Evolutionary conservation across 2,113 vertebrate genomes (phyloP).

Genomic region (Melanocharis versteri): DNA sequence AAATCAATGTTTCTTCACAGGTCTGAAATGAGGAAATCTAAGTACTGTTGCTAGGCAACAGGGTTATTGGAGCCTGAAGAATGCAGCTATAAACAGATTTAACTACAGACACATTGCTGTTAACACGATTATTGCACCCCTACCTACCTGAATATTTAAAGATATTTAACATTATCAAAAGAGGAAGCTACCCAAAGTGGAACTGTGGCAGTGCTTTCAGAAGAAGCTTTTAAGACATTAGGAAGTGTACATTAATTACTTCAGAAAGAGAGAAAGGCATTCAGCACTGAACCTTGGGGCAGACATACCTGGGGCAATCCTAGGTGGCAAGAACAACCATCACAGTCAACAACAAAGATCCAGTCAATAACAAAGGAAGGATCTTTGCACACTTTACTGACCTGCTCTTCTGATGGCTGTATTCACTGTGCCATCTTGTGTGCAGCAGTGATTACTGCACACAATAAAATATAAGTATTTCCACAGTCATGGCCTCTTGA

Average conservation of each 20-base stretch:
- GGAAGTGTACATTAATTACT: not conserved
- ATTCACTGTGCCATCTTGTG: slow-evolving; percentile 48
- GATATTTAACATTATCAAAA: not conserved
- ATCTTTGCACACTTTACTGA: not conserved
- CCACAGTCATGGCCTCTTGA: not conserved
- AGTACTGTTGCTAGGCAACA: not conserved
- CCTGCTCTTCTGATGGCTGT: not conserved
- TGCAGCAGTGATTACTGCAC: not conserved
- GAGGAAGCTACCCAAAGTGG: not conserved
- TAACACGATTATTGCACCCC: not conserved
- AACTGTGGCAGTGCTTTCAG: not conserved
- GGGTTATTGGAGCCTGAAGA: not conserved
- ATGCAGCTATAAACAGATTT: not conserved
- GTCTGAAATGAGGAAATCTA: not conserved
- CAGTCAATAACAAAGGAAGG: not conserved
- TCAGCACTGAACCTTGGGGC: not conserved
- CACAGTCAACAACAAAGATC: not conserved
- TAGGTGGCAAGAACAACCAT: not conserved
- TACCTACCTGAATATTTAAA: not conserved
- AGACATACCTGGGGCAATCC: not conserved
- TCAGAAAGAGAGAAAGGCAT: not conserved
- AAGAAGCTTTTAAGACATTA: not conserved
- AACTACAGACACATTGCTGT: not conserved
- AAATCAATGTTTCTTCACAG: not conserved
- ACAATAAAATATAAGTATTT: not conserved